A percentile compares a stretch with the other conserved stretches of the same genome.
Conservation (phyloP, 2,888 invertebrate species). For the Nebria brevicollis region DNA sequence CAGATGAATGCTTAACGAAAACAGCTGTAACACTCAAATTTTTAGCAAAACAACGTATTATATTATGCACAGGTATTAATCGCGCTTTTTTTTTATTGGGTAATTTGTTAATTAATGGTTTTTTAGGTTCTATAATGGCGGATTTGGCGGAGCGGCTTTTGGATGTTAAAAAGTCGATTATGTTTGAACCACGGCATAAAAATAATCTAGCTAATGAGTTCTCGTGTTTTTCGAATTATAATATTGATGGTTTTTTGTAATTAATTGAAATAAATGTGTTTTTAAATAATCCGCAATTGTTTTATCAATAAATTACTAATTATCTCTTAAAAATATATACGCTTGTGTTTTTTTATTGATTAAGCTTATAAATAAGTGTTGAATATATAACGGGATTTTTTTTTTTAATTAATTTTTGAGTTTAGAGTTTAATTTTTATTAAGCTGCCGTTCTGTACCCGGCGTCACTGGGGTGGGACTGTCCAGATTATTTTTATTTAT, state of each 20-base stretch:
- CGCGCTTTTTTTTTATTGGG: neutral
- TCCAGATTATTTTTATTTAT: neutral
- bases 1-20: conserved; percentile 90
- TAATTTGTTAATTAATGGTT: conserved; percentile 16
- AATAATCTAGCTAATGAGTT: conserved; percentile 95
- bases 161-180: conserved; percentile 69
- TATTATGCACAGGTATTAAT: conserved; percentile 84
- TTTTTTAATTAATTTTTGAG: neutral
- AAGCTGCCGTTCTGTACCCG: neutral
- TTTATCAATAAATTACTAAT: too few relatives aligned
- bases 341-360: neutral
- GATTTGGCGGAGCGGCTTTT: conserved; percentile 74
- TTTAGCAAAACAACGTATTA: conserved; percentile 78
- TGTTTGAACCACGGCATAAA: conserved; percentile 83
- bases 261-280: neutral
- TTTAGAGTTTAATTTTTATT: neutral
- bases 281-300: neutral
- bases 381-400: neutral
- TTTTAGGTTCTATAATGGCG: conserved; percentile 78
- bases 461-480: neutral
- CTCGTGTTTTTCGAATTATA: conserved; percentile 89
- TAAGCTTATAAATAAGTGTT: neutral
- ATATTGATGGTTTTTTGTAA: conserved; percentile 67
- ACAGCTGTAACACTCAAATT: conserved; percentile 80
- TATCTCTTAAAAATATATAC: neutral